Evolutionary conservation across 2,797 vertebrate species (phyloP), one percentile per base, ranked within the genome.

Genomic region (Oryzias sinensis): DNA sequence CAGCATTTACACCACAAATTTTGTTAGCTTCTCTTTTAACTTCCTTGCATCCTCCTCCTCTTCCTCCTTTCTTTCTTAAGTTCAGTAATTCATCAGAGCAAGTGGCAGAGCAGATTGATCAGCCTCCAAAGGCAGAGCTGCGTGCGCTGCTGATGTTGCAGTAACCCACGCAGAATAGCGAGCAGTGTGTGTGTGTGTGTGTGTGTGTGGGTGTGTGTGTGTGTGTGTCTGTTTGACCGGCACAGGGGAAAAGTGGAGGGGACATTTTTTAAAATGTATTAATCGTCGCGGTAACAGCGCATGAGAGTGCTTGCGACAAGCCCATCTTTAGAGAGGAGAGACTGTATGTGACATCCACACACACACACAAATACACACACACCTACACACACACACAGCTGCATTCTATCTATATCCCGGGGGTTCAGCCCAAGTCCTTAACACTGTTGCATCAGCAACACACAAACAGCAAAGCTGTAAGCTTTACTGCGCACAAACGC

Each of bases 201-300:
- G 50, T 54, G 59, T 64, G 69, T 73, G 68, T 62, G n/a, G n/a
- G 65, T 50, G 59, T 49, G 57, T 49, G 74, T 71, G 68, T 53
- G 50, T 54, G 59, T 64, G 69, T 73, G 68, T 62, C 67, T 43
- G 65, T 44, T 69, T 53, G 55, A 74, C 43, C 59, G 45, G 73
- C 77, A 74, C 58, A 5, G 4, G 59, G 73, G 69, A 73, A 90
- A 88, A 93, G 90, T 90, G 90, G 79, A 90, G 86, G 86, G 89
- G 91, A 91, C 91, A 88, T 89, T 92, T 92, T 92, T 86, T 81
- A 44, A 88, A 89, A 91, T 81, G 85, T 91, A 92, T 92, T 92
- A 92, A 92, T 92, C 87, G 85, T 81, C 41, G 72, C 43, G 64
- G 86, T 87, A 84, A 89, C 86, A 71, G 81, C 66, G 67, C 77